A percentile compares a stretch with the other conserved stretches of the same genome.
phyloP scores from a whole-genome alignment of 2,113 vertebrate species.

The Ranitomeya variabilis region DNA sequence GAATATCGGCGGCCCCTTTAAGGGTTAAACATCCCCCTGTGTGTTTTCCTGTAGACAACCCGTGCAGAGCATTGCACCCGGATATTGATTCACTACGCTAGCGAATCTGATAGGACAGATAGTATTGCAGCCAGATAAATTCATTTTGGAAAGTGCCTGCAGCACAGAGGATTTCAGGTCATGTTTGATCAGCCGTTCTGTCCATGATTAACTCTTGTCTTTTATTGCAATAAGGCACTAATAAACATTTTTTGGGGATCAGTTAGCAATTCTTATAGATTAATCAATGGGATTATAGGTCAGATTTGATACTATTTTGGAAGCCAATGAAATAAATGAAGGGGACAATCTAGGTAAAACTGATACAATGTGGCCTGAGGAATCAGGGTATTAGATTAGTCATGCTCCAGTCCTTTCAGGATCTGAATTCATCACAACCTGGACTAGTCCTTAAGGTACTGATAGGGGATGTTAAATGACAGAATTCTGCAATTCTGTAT shows the following conservation, averaged over 20 bases:
- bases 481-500: neutral
- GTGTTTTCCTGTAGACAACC: conserved; percentile 6
- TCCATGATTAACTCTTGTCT: neutral
- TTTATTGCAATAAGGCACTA: neutral
- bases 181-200: neutral
- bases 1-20: conserved; percentile 36
- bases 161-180: neutral
- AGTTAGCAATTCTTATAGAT: too few relatives aligned
- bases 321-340: neutral
- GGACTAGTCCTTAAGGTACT: too few relatives aligned
- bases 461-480: neutral
- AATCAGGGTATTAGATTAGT: too few relatives aligned
- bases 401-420: too few relatives aligned
- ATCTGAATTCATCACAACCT: too few relatives aligned
- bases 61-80: neutral
- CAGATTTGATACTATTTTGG: too few relatives aligned
- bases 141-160: neutral
- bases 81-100: neutral
- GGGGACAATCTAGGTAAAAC: neutral
- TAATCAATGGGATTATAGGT: too few relatives aligned
- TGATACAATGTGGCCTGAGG: neutral
- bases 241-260: neutral
- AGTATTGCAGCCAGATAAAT: neutral
- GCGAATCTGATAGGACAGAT: neutral
- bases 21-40: neutral